These are phyloP conservation scores for Agrilus planipennis DNA, from an alignment of 1,140 invertebrate species.

Conservation along the genomic window DNA sequence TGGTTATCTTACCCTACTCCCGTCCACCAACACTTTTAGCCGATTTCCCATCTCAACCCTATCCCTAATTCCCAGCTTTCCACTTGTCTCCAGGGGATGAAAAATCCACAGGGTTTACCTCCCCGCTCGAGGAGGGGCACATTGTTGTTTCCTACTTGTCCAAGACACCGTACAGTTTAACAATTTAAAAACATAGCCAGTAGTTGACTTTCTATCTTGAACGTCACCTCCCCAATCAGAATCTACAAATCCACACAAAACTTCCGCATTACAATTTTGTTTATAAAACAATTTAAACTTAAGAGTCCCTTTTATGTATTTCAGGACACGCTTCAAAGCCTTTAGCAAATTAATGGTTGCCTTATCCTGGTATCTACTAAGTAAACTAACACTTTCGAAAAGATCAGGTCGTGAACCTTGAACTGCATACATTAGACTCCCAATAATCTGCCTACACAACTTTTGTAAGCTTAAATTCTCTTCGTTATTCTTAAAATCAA, in stretches of 20 bases:
- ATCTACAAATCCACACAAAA: constrained; percentile 27
- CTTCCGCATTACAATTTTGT: neutral
- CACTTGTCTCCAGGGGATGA: too few relatives aligned
- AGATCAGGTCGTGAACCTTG: constrained; percentile 22
- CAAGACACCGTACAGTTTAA: constrained; percentile 8
- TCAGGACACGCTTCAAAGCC: constrained; percentile 6
- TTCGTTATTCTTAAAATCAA: too few relatives aligned
- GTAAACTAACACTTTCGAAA: constrained; percentile 15
- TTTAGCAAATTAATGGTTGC: constrained; percentile 5
- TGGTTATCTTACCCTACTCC: too few relatives aligned
- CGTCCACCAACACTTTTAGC: too few relatives aligned
- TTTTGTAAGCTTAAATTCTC: too few relatives aligned
- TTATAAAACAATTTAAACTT: constrained; percentile 2
- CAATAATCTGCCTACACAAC: constrained; percentile 16
- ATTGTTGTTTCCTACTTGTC: constrained; percentile 16
- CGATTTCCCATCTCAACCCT: too few relatives aligned
- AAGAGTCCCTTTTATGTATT: constrained; percentile 7
- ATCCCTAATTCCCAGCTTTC: too few relatives aligned
- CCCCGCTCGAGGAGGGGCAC: constrained; percentile 29
- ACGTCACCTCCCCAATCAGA: constrained; percentile 29
- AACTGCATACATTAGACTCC: constrained; percentile 25
- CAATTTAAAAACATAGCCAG: constrained; percentile 25
- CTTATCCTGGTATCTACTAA: constrained; percentile 20
- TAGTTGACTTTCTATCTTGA: constrained; percentile 30
- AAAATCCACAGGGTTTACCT: too few relatives aligned